These are phyloP conservation scores for Echinops telfairi DNA, from an alignment of 2,113 vertebrate genomes.

Conservation along the genomic window DNA sequence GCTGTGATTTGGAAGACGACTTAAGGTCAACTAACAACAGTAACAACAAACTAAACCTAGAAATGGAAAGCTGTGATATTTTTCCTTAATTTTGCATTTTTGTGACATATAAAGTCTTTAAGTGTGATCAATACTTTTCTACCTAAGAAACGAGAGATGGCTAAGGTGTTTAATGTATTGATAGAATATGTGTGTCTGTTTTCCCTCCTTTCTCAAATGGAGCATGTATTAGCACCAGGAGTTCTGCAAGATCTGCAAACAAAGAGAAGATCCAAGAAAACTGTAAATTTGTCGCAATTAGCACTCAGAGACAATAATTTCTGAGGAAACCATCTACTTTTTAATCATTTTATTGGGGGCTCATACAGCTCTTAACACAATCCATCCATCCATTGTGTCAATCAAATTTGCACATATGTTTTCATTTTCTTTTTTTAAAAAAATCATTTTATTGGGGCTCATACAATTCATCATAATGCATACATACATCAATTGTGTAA, in stretches of 20 bases:
- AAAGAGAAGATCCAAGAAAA: not conserved
- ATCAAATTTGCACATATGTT: too few relatives aligned
- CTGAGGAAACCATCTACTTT: not conserved
- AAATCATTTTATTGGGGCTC: too few relatives aligned
- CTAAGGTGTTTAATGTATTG: not conserved
- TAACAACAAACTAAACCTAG: not conserved
- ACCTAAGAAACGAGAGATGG: not conserved
- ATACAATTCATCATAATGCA: too few relatives aligned
- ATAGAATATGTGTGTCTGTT: not conserved
- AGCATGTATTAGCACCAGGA: rapidly evolving
- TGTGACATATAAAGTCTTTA: not conserved
- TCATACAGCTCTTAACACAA: too few relatives aligned
- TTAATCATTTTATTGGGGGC: too few relatives aligned
- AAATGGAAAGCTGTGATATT: not conserved
- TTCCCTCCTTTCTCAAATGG: not conserved
- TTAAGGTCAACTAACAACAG: too few relatives aligned
- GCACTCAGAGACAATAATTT: not conserved
- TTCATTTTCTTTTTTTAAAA: too few relatives aligned
- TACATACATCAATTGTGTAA: too few relatives aligned
- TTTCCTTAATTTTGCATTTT: not conserved
- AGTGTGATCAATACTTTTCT: not conserved
- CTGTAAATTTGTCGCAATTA: not conserved
- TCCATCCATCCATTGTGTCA: too few relatives aligned
- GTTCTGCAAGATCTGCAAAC: not conserved
- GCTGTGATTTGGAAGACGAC: not conserved